Evolutionary conservation across 92 coral and sea anemone genomes (phyloP).

Genomic region (Pocillopora grandis): DNA sequence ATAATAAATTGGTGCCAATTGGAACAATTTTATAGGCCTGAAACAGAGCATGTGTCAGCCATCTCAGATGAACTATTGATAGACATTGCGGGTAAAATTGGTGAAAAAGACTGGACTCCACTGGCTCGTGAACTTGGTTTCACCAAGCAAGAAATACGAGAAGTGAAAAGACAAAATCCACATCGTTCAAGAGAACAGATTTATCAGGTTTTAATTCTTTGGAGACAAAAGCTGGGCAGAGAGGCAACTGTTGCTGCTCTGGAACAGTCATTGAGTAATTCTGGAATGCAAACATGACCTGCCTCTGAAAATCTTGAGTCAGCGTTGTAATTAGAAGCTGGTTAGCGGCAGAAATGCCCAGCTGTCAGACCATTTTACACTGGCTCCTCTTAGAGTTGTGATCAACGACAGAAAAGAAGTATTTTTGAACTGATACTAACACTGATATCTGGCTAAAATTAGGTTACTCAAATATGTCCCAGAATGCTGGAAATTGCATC

Average conservation of each 20-base stretch:
- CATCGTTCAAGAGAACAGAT: slow-evolving; percentile 75
- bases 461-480: too few relatives aligned
- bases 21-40: background rate
- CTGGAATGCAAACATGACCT: slow-evolving; percentile 48
- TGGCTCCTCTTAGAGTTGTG: too few relatives aligned
- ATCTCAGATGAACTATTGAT: slow-evolving; percentile 61
- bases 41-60: slow-evolving; percentile 23
- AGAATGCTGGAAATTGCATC: too few relatives aligned
- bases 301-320: too few relatives aligned
- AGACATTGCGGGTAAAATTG: slow-evolving; percentile 57
- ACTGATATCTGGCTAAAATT: background rate
- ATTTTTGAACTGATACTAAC: too few relatives aligned
- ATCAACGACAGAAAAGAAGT: too few relatives aligned
- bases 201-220: slow-evolving; percentile 60
- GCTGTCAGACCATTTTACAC: background rate
- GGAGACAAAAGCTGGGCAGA: slow-evolving; percentile 52
- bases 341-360: background rate
- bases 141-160: slow-evolving; percentile 53
- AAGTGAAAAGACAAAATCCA: slow-evolving; percentile 53
- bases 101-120: slow-evolving; percentile 76
- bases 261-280: slow-evolving; percentile 45
- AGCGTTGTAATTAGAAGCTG: too few relatives aligned
- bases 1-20: background rate
- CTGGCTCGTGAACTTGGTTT: slow-evolving; percentile 71
- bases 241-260: slow-evolving; percentile 54